Percentiles rank a stretch among this genome's conserved stretches.
Conservation (phyloP, 2,888 invertebrate genomes). For the Acanthosepion esculentum region DNA sequence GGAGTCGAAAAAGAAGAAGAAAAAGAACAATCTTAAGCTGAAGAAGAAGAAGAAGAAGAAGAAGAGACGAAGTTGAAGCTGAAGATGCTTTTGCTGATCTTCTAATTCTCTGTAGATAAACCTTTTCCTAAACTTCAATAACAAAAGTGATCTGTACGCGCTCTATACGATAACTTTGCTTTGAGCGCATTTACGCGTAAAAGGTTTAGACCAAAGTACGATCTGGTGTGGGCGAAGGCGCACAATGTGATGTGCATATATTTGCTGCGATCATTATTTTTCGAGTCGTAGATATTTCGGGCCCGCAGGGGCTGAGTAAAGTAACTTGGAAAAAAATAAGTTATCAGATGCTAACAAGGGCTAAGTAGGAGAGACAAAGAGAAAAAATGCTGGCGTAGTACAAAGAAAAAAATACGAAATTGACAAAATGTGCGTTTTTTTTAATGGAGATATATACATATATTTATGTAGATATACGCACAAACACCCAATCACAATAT, state of each 20-base stretch:
- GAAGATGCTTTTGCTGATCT: no score
- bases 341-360: not conserved
- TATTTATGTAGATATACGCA: not conserved
- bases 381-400: not conserved
- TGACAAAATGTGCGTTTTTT: not conserved
- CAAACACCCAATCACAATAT: not conserved
- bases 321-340: not conserved
- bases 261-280: not conserved
- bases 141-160: not conserved
- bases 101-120: no score
- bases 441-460: not conserved
- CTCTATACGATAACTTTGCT: not conserved
- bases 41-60: no score
- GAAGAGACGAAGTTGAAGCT: no score
- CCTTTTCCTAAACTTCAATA: no score
- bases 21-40: no score
- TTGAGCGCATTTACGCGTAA: not conserved
- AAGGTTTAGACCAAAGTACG: not conserved
- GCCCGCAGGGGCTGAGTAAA: not conserved
- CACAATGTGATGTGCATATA: conserved; percentile 33
- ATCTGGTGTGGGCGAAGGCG: not conserved
- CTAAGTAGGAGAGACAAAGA: not conserved
- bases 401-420: not conserved
- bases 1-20: no score
- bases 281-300: not conserved